phyloP scores from a whole-genome alignment of 1,140 invertebrate species.

The Drosophila pallidifrons region DNA sequence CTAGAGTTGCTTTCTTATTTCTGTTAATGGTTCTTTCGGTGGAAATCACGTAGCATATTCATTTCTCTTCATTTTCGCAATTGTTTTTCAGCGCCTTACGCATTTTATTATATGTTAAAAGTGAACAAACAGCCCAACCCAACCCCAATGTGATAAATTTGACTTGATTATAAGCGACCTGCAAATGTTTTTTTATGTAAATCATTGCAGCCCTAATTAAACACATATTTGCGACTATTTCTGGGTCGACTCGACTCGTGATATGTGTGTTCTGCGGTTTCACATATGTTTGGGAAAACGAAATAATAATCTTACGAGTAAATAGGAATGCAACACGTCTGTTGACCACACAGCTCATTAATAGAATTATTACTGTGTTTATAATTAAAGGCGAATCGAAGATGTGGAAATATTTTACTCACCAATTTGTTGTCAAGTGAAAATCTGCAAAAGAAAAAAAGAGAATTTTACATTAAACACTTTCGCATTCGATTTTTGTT shows the following conservation, averaged over 20 bases:
- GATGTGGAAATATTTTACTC: too few species aligned
- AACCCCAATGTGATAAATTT: constrained; percentile 21
- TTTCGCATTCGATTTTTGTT: not conserved
- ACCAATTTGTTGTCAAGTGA: too few species aligned
- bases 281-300: not conserved
- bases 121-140: not conserved
- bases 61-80: constrained; percentile 64
- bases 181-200: constrained; percentile 39
- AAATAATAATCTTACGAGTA: not conserved
- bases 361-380: too few species aligned
- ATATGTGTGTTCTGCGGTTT: constrained; percentile 15
- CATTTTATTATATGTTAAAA: constrained; percentile 49
- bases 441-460: too few species aligned
- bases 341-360: constrained; percentile 4
- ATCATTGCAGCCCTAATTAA: constrained; percentile 2
- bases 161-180: constrained; percentile 37
- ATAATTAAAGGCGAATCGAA: too few species aligned
- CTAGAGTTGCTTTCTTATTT: not conserved
- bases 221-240: constrained; percentile 28
- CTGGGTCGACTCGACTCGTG: constrained; percentile 9
- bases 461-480: too few species aligned
- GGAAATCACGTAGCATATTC: constrained; percentile 58
- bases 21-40: constrained; percentile 3
- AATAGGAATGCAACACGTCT: constrained; percentile 34
- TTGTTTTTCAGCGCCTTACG: constrained; percentile 34